A percentile compares a stretch with the other conserved stretches of the same genome.
Evolutionary conservation across 2,888 invertebrate genomes (phyloP).

Genomic region (Zygothrica quintamaculata): DNA sequence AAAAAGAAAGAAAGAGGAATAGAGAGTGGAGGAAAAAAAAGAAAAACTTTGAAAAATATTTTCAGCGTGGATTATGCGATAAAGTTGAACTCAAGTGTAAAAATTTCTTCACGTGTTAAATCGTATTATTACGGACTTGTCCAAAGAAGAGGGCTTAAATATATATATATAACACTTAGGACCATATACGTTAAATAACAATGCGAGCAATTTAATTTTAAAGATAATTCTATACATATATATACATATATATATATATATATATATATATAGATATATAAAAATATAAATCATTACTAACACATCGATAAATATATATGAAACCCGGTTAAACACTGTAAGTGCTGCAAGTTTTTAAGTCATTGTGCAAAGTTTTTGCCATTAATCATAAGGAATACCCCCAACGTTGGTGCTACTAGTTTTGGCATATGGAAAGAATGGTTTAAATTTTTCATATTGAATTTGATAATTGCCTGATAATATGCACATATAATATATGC

Average conservation of each 20-base stretch:
- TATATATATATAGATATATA: constrained; percentile 3
- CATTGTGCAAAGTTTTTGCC: constrained; percentile 59
- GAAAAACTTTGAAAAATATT: constrained; percentile 49
- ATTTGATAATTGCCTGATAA: constrained; percentile 3
- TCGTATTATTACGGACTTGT: constrained; percentile 15
- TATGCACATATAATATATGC: constrained; percentile 29
- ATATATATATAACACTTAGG: too few species aligned
- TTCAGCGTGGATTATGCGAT: constrained; percentile 63
- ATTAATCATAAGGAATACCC: constrained; percentile 54
- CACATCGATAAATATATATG: constrained; percentile 15
- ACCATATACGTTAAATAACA: too few species aligned
- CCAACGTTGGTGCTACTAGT: constrained; percentile 32
- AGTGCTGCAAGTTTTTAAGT: constrained; percentile 38
- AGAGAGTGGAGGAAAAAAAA: not conserved
- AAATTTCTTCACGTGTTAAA: constrained; percentile 64
- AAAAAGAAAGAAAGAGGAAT: not conserved
- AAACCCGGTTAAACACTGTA: constrained; percentile 47
- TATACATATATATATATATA: constrained; percentile 1
- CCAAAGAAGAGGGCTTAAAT: too few species aligned
- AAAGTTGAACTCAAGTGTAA: constrained; percentile 65
- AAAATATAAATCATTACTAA: constrained; percentile 37
- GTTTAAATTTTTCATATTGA: constrained; percentile 11
- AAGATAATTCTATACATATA: constrained; percentile 1
- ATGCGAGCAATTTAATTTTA: constrained; percentile 14
- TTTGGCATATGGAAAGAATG: constrained; percentile 41